Evolutionary conservation across 2,888 invertebrate genomes (phyloP).

Genomic region (Branchipolynoe longqiensis): DNA sequence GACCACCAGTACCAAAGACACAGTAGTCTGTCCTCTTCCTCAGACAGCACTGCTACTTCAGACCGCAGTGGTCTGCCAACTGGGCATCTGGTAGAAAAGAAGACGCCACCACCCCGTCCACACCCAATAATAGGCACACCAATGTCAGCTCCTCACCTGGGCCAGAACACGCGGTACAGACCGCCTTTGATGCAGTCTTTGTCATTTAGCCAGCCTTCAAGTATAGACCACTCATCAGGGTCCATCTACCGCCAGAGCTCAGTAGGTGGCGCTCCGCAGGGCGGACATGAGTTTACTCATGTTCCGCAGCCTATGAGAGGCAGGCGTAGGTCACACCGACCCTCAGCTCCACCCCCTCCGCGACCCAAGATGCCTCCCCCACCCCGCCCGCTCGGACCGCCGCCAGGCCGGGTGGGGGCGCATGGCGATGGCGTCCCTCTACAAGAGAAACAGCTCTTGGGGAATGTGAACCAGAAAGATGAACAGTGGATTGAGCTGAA

Average conservation of each 20-base stretch:
- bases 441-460: not conserved
- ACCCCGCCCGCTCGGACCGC: constrained; percentile 30
- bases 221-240: not conserved
- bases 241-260: constrained; percentile 14
- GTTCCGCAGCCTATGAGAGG: constrained; percentile 14
- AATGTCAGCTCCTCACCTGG: not conserved
- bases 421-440: constrained; percentile 39
- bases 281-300: not conserved
- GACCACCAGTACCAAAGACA: not conserved
- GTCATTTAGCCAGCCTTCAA: not conserved
- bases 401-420: constrained; percentile 49
- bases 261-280: not conserved
- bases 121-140: not conserved
- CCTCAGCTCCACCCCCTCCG: constrained; percentile 19
- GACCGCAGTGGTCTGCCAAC: not conserved
- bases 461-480: not conserved
- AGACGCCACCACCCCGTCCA: constrained; percentile 19
- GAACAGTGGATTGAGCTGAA: not conserved
- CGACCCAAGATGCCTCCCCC: constrained; percentile 49
- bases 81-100: not conserved
- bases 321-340: not conserved
- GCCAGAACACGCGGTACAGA: not conserved
- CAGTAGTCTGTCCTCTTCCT: not conserved
- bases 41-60: not conserved
- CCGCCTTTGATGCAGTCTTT: constrained; percentile 10